Base-by-base conservation (phyloP, 2,113 vertebrate species). In the Zapornia atra region DNA sequence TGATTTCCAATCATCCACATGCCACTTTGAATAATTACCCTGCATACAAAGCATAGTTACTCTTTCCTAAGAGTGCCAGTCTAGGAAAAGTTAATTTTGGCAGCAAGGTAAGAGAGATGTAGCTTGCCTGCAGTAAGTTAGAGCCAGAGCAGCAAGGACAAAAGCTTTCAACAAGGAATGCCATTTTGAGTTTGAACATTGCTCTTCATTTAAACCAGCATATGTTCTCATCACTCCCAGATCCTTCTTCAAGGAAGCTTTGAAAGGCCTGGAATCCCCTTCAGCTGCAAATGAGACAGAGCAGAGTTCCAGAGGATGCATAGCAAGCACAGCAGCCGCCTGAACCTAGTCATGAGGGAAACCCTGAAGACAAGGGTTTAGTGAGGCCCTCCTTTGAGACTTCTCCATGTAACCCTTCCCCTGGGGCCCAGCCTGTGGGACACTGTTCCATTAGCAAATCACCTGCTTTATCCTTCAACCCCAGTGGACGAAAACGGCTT, bases 221-320 rank as follows among this genome's bases (percentile, higher is more conserved):
- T 21, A 42, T 3, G 1, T 50, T 72, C 54, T 48, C 64, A 53
- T 28, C 0, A 0, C 31, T 54, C 3, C 0, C 33, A 20, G 18
- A 34, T 57, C 38, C 34, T 20, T 60, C 73, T 61, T 85, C 29
- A 34, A 59, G 25, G 31, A 91, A 91, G 64, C 33, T 77, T n/a
- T 72, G 34, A 72, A 85, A 86, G 68, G 25, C 59, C 65, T 48
- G 26, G 15, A 86, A 59, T 60, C 10, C 8, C 9, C 6, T 33
- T 82, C 34, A 51, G 51, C 25, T 20, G 48, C 53, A 71, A 3
- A 1, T 33, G 24, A 82, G 14, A 81, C 44, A 75, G n/a, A 56
- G n/a, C 40, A 85, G 71, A 96, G 50, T 42, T 73, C 31, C 36
- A 73, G 19, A 57, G 19, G 29, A 61, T 59, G 50, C 1, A 2